Evolutionary conservation across 2,113 vertebrate genomes (phyloP).

Genomic region (Cyanistes caeruleus): DNA sequence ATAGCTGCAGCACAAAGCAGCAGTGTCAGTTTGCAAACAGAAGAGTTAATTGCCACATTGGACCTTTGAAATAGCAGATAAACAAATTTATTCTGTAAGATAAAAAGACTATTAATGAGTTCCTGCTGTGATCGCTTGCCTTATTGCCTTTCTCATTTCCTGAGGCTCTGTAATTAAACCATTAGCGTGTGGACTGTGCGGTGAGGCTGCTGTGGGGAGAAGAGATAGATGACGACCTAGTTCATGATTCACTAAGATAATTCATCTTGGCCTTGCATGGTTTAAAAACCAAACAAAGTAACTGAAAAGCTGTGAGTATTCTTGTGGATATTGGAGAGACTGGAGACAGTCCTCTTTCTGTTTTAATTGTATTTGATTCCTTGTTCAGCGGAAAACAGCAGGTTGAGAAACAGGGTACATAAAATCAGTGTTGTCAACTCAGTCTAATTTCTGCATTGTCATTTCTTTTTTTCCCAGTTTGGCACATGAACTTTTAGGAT

Average conservation of each 20-base stretch:
- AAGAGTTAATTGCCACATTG: conserved; percentile 74
- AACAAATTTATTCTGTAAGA: conserved; percentile 73
- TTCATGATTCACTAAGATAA: neutral
- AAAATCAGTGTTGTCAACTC: neutral
- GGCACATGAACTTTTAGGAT: neutral
- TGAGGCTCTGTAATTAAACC: conserved; percentile 68
- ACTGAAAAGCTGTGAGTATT: neutral
- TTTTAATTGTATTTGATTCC: neutral
- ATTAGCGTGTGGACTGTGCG: conserved; percentile 30
- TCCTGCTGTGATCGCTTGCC: conserved; percentile 64
- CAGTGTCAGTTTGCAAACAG: conserved; percentile 68
- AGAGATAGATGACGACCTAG: neutral
- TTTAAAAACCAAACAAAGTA: neutral
- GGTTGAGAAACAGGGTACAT: neutral
- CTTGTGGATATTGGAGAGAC: neutral
- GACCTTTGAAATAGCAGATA: conserved; percentile 71
- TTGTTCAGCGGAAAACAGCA: neutral
- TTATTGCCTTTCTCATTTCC: conserved; percentile 63
- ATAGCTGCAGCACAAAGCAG: conserved; percentile 49
- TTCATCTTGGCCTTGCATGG: neutral
- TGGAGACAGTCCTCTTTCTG: neutral
- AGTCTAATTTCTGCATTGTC: neutral
- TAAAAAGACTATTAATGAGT: conserved; percentile 68
- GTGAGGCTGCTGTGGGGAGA: neutral
- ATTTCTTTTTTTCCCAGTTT: neutral